Evolutionary conservation across 1,140 invertebrate species (phyloP).

Genomic region (Pinna nobilis): DNA sequence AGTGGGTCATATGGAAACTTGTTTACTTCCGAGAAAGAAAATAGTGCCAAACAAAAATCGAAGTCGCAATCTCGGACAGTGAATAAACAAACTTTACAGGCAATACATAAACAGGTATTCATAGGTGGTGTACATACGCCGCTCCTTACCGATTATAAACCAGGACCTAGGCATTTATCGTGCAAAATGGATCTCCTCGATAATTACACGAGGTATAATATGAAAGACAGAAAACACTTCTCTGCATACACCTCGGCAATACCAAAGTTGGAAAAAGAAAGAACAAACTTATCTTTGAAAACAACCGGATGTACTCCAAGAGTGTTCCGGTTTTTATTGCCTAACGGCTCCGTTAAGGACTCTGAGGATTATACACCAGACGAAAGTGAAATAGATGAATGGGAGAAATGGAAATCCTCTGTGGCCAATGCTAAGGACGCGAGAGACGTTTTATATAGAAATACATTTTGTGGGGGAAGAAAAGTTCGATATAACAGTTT

Average conservation of each 20-base stretch:
- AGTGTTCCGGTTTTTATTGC: constrained; percentile 14
- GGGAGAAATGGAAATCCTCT: constrained; percentile 27
- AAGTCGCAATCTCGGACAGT: not conserved
- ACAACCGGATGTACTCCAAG: not conserved
- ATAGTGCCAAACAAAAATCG: not conserved
- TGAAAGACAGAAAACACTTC: not conserved
- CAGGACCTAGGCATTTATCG: not conserved
- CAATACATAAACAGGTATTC: constrained; percentile 25
- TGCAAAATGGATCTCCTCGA: not conserved
- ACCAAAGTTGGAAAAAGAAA: constrained; percentile 4
- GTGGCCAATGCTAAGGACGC: constrained; percentile 21
- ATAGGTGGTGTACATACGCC: constrained; percentile 22
- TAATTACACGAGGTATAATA: not conserved
- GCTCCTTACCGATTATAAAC: not conserved
- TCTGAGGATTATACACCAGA: not conserved
- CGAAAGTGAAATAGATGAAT: not conserved
- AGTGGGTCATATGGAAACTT: constrained; percentile 1
- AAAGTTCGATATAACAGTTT: constrained; percentile 28
- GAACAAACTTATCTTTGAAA: not conserved
- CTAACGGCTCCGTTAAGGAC: constrained; percentile 21
- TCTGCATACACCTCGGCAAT: not conserved
- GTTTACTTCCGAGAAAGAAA: not conserved
- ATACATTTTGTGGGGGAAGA: constrained; percentile 19
- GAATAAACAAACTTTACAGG: constrained; percentile 11
- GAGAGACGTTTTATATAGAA: constrained; percentile 37